These are phyloP conservation scores for Hydropsyche tenuis DNA, from an alignment of 1,140 invertebrate species.

Conservation along the genomic window DNA sequence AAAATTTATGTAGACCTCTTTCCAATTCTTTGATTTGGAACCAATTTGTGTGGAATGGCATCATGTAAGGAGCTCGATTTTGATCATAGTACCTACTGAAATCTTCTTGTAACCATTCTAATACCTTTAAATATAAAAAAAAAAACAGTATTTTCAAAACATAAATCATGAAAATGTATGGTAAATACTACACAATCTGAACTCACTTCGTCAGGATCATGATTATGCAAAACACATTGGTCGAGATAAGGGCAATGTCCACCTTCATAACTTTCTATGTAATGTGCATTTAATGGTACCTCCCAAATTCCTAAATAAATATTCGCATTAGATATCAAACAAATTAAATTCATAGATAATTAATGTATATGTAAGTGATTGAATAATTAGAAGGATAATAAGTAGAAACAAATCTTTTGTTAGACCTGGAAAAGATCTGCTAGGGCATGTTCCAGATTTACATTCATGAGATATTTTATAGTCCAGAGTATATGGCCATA, in stretches of 20 bases:
- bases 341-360: neutral
- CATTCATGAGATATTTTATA: slow-evolving; percentile 92
- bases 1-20: slow-evolving; percentile 83
- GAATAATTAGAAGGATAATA: too few species aligned
- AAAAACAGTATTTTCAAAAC: neutral
- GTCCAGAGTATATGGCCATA: slow-evolving; percentile 94
- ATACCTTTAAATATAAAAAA: too few species aligned
- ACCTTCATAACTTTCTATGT: slow-evolving; percentile 86
- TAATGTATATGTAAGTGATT: neutral
- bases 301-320: slow-evolving; percentile 82
- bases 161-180: neutral
- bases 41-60: slow-evolving; percentile 95
- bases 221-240: slow-evolving; percentile 91
- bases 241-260: slow-evolving; percentile 93
- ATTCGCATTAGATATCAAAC: neutral
- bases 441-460: slow-evolving; percentile 89
- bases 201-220: slow-evolving; percentile 78
- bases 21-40: slow-evolving; percentile 90
- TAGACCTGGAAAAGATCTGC: slow-evolving; percentile 87
- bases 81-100: slow-evolving; percentile 86
- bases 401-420: too few species aligned
- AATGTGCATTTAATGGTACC: slow-evolving; percentile 91
- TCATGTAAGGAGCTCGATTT: slow-evolving; percentile 90
- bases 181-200: too few species aligned
- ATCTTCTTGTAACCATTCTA: slow-evolving; percentile 91